Percentiles rank a stretch among this genome's conserved stretches.
phyloP scores from a whole-genome alignment of 2,888 invertebrate genomes.

The Calameuta filiformis region DNA sequence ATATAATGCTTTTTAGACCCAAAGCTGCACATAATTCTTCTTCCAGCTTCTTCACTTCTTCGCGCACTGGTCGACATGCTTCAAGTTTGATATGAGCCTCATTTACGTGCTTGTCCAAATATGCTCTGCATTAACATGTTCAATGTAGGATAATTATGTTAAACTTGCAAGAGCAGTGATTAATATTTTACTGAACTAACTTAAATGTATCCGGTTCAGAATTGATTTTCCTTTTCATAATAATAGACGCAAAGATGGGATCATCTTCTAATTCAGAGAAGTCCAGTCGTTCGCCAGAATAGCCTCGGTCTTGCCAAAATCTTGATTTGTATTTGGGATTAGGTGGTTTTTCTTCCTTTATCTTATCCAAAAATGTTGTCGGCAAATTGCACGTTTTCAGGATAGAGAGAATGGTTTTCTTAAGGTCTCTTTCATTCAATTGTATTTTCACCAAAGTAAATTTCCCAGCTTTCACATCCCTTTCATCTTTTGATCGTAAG shows the following conservation, averaged over 20 bases:
- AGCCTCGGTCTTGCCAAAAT: constrained; percentile 46
- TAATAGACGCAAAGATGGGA: constrained; percentile 68
- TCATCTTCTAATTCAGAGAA: constrained; percentile 67
- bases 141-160: constrained; percentile 27
- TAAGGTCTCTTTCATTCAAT: constrained; percentile 75
- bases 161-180: too few species aligned
- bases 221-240: constrained; percentile 67
- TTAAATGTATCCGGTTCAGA: constrained; percentile 60
- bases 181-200: constrained; percentile 37
- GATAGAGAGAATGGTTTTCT: constrained; percentile 80
- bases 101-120: constrained; percentile 78
- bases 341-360: constrained; percentile 77
- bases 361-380: constrained; percentile 86
- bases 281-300: constrained; percentile 47
- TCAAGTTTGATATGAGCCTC: constrained; percentile 76
- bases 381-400: constrained; percentile 85
- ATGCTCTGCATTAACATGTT: constrained; percentile 69
- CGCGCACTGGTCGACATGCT: constrained; percentile 74
- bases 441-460: constrained; percentile 81
- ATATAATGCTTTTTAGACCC: constrained; percentile 73
- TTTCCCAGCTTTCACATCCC: constrained; percentile 70
- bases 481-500: constrained; percentile 75
- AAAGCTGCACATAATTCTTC: constrained; percentile 71
- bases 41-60: constrained; percentile 79
- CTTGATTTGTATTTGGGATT: constrained; percentile 41